Evolutionary conservation across 2,888 invertebrate species (phyloP), one percentile per base, ranked within the genome.

Genomic region (Aleiodes leptofemur): DNA sequence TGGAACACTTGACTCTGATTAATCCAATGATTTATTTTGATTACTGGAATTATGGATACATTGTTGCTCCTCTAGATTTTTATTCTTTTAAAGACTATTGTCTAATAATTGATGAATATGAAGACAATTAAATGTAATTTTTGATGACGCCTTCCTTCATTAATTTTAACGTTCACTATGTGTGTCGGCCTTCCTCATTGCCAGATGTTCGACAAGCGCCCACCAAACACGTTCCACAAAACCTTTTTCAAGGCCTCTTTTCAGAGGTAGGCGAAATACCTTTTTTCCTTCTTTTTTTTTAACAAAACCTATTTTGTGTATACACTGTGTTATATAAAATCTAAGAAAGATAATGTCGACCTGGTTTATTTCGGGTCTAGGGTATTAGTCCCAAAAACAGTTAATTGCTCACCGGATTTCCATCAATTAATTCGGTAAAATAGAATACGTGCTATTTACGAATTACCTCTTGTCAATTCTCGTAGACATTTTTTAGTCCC

Each of bases 81-180:
- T 23, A 23, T 23, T 7, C 43, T 48, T 23, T 11, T 64, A 64
- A 48, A 23, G 23, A 64, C 61, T 61, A 61, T 64, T 64, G 64
- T 64, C 64, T 64, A 64, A 34, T 64, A 43, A 7, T 9, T 64
- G 48, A 51, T 61, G 43, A 61, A 61, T 61, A 50, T 51, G 16
- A 34, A 9, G 13, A 61, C 53, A 61, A 72, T 72, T 72, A 72
- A 53, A 23, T 61, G 31, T 61, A 72, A 72, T 72, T 48, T 59
- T 13, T 50, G 59, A 48, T 23, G 64, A 64, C 64, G 64, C 64
- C 64, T 43, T 70, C 29, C 8, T 50, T 71, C 70, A 59, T 71
- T 71, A 71, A 71, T 71, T 71, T 71, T 23, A 64, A 64, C 64
- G 64, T 43, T 61, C 64, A 64, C 61, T 61, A 23, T 23, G 23